Evolutionary conservation across 2,888 invertebrate genomes (phyloP), one percentile per base, ranked within the genome.

Genomic region (Encarsia formosa): DNA sequence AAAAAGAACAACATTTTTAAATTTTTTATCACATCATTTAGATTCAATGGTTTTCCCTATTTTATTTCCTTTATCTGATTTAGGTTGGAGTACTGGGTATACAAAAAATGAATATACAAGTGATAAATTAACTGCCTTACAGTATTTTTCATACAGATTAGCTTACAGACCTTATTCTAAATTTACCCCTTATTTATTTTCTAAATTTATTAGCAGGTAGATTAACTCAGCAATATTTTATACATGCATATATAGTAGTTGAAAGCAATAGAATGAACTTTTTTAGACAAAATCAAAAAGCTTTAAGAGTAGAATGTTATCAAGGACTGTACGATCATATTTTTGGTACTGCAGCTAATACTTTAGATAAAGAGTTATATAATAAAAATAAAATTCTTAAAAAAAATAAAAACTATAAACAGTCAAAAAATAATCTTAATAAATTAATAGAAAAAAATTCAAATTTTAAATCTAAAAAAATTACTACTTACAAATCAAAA

Each of bases 1-100:
- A 15, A 1, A 24, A 2, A n/a, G 44, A 29, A 13, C 13, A 9
- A 37, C 37, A 2, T 39, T 39, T 43, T 43, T 47, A 19, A 52
- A 43, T 38, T 43, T 43, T 26, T 38, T 48, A 39, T 48, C 52
- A n/a, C 48, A 31, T 5, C 42, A 52, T 39, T 38, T 48, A 9
- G 42, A 47, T 32, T 48, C 47, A 2, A 52, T 52, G 52, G 48
- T 43, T 18, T 52, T 43, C 39, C 52, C 42, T 1, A 29, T 52
- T n/a, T 11, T 48, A 9, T 48, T 52, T 38, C 48, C 52, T 15
- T n/a, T 8, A 19, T 47, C 26, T 1, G 52, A 52, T 48, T 43
- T 49, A 24, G 49, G 53, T 8, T 53, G 44, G 48, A 48, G 34
- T 35, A 39, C 31, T 11, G 15, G 19, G 4, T 44, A 37, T 16